Evolutionary conservation across 64 coral and sea anemone species (phyloP).

Genomic region (Montipora cactus): DNA sequence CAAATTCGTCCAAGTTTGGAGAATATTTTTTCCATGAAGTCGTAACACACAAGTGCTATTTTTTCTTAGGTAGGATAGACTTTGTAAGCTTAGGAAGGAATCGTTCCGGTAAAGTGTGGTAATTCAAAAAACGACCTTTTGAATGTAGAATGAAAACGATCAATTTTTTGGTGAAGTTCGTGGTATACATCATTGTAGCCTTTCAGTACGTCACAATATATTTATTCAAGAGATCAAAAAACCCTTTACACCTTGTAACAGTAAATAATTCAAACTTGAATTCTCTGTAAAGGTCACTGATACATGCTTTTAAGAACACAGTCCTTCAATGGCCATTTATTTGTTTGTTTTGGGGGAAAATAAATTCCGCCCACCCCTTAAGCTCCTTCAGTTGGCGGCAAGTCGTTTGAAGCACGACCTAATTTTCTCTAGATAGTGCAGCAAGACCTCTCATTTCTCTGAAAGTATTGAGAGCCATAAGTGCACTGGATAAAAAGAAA

Average conservation of each 20-base stretch:
- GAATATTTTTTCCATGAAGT: too few species aligned
- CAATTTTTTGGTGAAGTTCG: too few species aligned
- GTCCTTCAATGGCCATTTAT: background rate
- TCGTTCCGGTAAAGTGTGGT: too few species aligned
- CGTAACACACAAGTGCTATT: too few species aligned
- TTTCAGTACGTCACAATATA: background rate
- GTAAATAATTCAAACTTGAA: background rate
- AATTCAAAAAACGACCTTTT: too few species aligned
- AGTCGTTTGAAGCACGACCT: background rate
- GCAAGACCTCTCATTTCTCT: background rate
- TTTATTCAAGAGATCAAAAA: background rate
- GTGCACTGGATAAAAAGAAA: background rate
- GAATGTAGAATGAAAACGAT: too few species aligned
- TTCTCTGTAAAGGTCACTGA: background rate
- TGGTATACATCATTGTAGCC: too few species aligned
- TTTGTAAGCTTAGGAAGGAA: too few species aligned
- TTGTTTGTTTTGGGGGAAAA: background rate
- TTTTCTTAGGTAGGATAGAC: too few species aligned
- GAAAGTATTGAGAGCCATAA: background rate
- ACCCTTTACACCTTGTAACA: background rate
- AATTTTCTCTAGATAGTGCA: slow-evolving; percentile 13
- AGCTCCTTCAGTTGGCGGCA: background rate
- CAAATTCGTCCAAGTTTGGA: too few species aligned
- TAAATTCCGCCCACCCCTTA: background rate
- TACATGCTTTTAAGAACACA: background rate